Base-by-base conservation (phyloP, 2,797 vertebrate species). In the Rallus crepitans region DNA sequence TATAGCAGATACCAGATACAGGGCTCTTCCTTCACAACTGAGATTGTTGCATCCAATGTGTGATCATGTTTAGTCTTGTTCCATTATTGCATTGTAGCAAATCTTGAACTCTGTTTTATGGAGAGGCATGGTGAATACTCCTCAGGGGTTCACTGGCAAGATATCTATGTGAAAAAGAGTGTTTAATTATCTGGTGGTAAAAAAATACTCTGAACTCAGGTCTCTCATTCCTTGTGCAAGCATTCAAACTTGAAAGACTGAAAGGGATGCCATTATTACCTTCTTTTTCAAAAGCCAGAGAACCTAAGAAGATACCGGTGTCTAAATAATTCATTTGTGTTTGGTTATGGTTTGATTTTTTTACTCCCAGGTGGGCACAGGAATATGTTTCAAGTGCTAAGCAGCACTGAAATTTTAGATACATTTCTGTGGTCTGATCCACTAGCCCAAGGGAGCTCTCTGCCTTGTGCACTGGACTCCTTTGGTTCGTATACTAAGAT, bases 351-450 rank as follows among this genome's bases (percentile, higher is more conserved):
- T 23, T 23, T 37, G 11, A 1, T 42, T 37, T 33, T 45, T 39
- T 31, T 50, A 48, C 7, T 57, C 8, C 30, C 40, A 71, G 7
- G 24, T n/a, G 30, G 21, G 8, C 3, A 1, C 50, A 75, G 85
- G 47, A 53, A n/a, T 60, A 19, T 42, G 31, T 39, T 70, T 76
- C 28, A 18, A 71, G 47, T 39, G 24, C 31, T 50, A 48, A 37
- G 9, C 25, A 77, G 47, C 59, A 45, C 76, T 42, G 59, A 65
- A 24, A 56, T 61, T 77, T 86, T 40, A 48, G 30, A 60, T 1
- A 1, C 15, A 3, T 2, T 3, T 28, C 27, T 70, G 37, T 28
- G 15, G 15, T 68, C 42, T 33, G 53, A 48, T 24, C 5, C 0
- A 31, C 15, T 64, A 27, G 40, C 47, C 33, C 33, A 65, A 53